phyloP scores from a whole-genome alignment of 2,797 vertebrate species.

The Huso huso region DNA sequence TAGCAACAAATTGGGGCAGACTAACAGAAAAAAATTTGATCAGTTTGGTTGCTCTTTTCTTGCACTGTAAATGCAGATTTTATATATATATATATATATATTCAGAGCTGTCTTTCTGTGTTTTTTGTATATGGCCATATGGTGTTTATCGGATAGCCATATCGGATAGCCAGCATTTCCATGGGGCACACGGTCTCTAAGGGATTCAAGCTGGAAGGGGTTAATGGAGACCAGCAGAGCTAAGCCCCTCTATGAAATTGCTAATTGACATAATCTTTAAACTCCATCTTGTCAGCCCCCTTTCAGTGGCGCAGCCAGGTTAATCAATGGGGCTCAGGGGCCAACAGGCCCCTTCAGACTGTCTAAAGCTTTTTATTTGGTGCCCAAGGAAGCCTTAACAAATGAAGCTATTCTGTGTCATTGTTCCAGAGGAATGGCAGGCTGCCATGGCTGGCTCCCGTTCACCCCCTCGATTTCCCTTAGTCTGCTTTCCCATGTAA shows the following conservation, averaged over 20 bases:
- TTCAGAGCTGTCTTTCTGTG: not conserved
- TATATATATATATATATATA: not conserved
- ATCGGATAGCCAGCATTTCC: not conserved
- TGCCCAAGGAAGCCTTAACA: conserved; percentile 33
- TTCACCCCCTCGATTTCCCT: conserved; percentile 27
- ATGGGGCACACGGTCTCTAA: not conserved
- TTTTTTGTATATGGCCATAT: too few relatives aligned
- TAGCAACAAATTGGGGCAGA: too few relatives aligned
- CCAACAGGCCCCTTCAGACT: conserved; percentile 27
- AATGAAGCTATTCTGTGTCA: conserved; percentile 40
- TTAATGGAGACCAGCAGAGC: conserved; percentile 14
- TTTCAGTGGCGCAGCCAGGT: conserved; percentile 32
- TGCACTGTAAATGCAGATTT: too few relatives aligned
- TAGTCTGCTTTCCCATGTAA: conserved; percentile 37
- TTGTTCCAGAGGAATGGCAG: conserved; percentile 44
- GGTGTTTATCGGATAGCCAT: not conserved
- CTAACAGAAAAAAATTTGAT: too few relatives aligned
- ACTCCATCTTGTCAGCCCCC: conserved; percentile 38
- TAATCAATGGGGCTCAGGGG: conserved; percentile 35
- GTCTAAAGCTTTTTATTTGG: conserved; percentile 33
- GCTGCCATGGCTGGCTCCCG: conserved; percentile 29
- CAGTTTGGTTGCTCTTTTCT: too few relatives aligned
- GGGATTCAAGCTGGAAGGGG: conserved; percentile 33
- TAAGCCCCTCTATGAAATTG: conserved; percentile 20
- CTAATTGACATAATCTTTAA: conserved; percentile 55